Base-by-base conservation (phyloP, 2,888 invertebrate species). In the Coecobrya sp. region DNA sequence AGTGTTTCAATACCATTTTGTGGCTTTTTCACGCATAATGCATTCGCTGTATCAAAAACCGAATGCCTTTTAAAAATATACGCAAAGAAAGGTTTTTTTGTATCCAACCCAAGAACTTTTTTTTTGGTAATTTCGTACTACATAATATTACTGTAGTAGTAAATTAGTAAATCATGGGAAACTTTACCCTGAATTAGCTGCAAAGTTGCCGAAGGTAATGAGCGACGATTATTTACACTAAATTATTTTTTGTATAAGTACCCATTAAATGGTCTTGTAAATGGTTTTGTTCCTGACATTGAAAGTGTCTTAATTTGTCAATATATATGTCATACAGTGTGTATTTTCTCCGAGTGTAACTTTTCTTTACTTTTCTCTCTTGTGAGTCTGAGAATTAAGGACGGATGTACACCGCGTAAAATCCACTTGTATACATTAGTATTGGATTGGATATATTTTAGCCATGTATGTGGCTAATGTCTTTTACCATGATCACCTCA, bases 291-390 rank as follows among this genome's bases (percentile, higher is more conserved):
- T 81, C 25, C 49, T 82, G 82, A 82, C 82, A 59, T 82, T 82
- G 82, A 82, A 82, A 82, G 82, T 82, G 59, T 62, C 82, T 82
- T 82, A 82, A 82, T 82, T 82, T 82, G 62, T 82, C 62, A 59
- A 82, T 73, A 45, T n/a, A 68, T 4, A 45, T 73, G 36, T 42
- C n/a, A 10, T 73, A n/a, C 13, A 73, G 36, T 30, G 49, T 10
- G 10, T 13, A 7, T 13, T 49, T 13, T 49, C 49, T 36, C 49
- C 49, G 13, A 7, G 49, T 10, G n/a, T n/a, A n/a, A n/a, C n/a
- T n/a, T n/a, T n/a, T n/a, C n/a, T n/a, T n/a, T n/a, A n/a, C n/a
- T n/a, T n/a, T n/a, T n/a, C n/a, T n/a, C n/a, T n/a, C n/a, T n/a
- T n/a, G n/a, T n/a, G n/a, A n/a, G n/a, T n/a, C n/a, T n/a, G n/a